Evolutionary conservation across 2,797 vertebrate genomes (phyloP).

Genomic region (Triplophysa yarkandensis): DNA sequence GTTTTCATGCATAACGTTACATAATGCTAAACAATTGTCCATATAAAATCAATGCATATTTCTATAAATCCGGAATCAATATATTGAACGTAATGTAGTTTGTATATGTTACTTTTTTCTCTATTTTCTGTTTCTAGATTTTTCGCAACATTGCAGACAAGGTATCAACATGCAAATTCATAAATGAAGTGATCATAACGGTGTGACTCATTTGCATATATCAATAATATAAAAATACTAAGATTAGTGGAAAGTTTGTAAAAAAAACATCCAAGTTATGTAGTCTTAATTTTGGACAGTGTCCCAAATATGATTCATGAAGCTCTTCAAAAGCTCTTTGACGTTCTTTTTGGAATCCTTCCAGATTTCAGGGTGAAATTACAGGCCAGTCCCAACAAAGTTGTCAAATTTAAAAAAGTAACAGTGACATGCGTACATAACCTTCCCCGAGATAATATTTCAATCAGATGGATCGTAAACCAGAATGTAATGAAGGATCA

Average conservation of each 20-base stretch:
- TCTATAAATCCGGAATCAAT: too few species aligned
- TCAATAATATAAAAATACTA: too few species aligned
- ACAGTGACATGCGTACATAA: not conserved
- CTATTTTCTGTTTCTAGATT: not conserved
- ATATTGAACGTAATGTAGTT: not conserved
- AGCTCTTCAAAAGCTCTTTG: too few species aligned
- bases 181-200: not conserved
- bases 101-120: not conserved
- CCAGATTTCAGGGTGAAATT: not conserved
- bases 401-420: rapidly evolving
- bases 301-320: too few species aligned
- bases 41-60: too few species aligned
- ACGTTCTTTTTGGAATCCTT: not conserved
- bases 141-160: not conserved
- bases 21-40: too few species aligned
- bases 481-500: rapidly evolving
- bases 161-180: not conserved
- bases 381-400: not conserved
- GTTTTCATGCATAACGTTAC: too few species aligned
- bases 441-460: not conserved
- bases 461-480: not conserved
- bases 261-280: too few species aligned
- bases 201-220: too few species aligned
- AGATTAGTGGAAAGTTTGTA: too few species aligned
- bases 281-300: too few species aligned